A percentile compares a stretch with the other conserved stretches of the same genome.
phyloP scores from a whole-genome alignment of 1,140 invertebrate species.

The Drosophila sp. region DNA sequence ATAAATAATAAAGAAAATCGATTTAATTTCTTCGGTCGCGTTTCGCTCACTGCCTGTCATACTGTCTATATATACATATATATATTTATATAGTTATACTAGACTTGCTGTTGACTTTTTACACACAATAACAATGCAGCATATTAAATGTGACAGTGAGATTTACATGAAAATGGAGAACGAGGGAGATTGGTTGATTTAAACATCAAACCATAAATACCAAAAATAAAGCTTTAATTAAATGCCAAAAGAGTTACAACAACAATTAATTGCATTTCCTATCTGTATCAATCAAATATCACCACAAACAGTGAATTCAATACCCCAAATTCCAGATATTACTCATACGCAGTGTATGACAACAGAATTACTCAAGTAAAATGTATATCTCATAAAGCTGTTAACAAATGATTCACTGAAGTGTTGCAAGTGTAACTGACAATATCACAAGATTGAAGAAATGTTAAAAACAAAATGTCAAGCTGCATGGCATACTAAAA shows the following conservation, averaged over 20 bases:
- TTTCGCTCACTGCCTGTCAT: constrained; percentile 18
- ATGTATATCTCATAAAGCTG: no score
- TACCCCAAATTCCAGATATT: background rate
- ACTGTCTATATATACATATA: constrained; percentile 15
- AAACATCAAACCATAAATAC: no score
- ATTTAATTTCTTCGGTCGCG: constrained; percentile 65
- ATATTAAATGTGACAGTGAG: background rate
- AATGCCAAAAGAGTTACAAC: background rate
- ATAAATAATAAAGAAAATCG: constrained; percentile 81
- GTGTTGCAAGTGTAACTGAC: no score
- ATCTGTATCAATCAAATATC: background rate
- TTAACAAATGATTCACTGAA: background rate
- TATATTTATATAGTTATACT: background rate
- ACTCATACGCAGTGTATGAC: constrained; percentile 15
- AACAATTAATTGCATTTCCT: background rate
- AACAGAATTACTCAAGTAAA: background rate
- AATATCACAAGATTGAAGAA: background rate
- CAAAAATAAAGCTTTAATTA: background rate
- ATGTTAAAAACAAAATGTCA: constrained; percentile 13
- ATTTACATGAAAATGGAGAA: background rate
- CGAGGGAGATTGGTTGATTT: no score
- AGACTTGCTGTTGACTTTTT: constrained; percentile 1
- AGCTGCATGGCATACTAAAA: constrained; percentile 30
- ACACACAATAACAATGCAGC: constrained; percentile 1
- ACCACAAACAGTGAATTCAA: background rate